These are phyloP conservation scores for Caenorhabditis imperialis DNA, from an alignment of 2,888 invertebrate species.

Conservation along the genomic window DNA sequence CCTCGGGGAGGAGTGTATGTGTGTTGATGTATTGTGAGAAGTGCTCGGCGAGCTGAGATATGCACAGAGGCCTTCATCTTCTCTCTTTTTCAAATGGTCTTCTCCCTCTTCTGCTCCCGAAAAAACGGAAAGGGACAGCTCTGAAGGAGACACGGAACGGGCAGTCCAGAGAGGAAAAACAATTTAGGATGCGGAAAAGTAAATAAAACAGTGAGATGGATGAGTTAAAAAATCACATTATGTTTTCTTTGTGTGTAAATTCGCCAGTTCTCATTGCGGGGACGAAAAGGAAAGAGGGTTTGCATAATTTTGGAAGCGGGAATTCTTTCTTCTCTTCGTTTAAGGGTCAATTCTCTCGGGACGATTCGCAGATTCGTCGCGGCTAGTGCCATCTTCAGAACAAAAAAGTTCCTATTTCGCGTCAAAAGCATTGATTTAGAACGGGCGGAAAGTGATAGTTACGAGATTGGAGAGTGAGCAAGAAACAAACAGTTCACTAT, in stretches of 20 bases:
- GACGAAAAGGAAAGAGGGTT: slow-evolving; percentile 12
- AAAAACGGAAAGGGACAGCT: not conserved
- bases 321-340: slow-evolving; percentile 6
- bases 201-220: slow-evolving; percentile 2
- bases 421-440: no score
- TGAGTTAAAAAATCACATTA: slow-evolving; percentile 10
- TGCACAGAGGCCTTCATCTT: slow-evolving; percentile 20
- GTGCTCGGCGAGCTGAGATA: slow-evolving; percentile 37
- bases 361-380: no score
- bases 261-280: not conserved
- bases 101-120: no score
- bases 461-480: no score
- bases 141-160: slow-evolving; percentile 1
- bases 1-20: slow-evolving; percentile 16
- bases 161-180: slow-evolving; percentile 12
- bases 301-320: slow-evolving; percentile 16
- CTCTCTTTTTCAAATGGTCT: slow-evolving; percentile 40
- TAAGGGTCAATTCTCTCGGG: slow-evolving; percentile 46
- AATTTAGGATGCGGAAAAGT: slow-evolving; percentile 17
- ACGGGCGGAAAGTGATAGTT: no score
- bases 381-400: no score
- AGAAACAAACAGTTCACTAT: no score
- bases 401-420: no score
- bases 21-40: slow-evolving; percentile 43
- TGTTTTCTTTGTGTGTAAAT: not conserved